Percentiles rank a stretch among this genome's conserved stretches.
These are phyloP conservation scores for Sesamia inferens DNA, from an alignment of 2,888 invertebrate species.

Conservation along the genomic window DNA sequence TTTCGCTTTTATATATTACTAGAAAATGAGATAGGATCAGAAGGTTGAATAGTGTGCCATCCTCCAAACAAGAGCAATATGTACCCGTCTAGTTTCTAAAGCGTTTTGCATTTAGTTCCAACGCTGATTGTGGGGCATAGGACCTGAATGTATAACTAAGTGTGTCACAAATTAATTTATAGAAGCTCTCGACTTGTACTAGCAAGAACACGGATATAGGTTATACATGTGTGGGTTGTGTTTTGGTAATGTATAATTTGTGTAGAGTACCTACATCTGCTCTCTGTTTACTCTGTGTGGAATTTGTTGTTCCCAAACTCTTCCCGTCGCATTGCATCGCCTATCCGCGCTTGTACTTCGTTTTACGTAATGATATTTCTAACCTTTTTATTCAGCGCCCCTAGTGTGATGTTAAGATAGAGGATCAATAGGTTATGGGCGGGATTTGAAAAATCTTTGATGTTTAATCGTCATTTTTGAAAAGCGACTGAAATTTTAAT, in stretches of 20 bases:
- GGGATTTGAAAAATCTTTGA: no score
- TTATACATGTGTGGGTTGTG: conserved; percentile 7
- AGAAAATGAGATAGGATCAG: no score
- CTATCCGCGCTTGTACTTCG: neutral
- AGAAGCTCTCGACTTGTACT: conserved; percentile 26
- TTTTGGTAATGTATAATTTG: conserved; percentile 1
- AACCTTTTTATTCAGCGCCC: no score
- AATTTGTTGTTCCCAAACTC: neutral
- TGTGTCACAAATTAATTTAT: conserved; percentile 44
- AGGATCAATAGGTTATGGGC: no score
- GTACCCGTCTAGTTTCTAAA: conserved; percentile 42
- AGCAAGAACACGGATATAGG: conserved; percentile 27
- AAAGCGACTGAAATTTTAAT: no score
- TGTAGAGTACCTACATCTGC: no score
- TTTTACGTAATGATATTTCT: no score
- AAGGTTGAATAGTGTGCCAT: conserved; percentile 15
- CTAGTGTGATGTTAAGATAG: no score
- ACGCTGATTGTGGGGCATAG: conserved; percentile 39
- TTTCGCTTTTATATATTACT: no score
- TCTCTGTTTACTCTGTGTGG: neutral
- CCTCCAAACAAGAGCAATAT: conserved; percentile 32
- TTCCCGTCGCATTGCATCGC: neutral
- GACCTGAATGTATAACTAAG: conserved; percentile 56
- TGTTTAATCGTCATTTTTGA: no score
- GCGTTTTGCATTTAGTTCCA: conserved; percentile 48